Base-by-base conservation (phyloP, 2,888 invertebrate genomes). In the Loripinus fragilis region DNA sequence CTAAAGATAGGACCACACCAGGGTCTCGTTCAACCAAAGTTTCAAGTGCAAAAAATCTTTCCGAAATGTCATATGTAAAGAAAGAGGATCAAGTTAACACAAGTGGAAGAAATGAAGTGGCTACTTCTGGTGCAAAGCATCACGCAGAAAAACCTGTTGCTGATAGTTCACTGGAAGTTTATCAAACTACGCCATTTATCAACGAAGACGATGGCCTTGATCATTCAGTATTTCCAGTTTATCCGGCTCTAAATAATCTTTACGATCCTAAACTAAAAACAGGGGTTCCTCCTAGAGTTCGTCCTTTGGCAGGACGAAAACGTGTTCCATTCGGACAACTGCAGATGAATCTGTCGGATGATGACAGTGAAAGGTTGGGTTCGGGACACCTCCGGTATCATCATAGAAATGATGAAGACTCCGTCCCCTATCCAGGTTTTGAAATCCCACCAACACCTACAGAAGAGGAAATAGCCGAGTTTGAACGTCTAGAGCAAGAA, bases 371-470 rank as follows among this genome's bases (percentile, higher is more conserved):
- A 30, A 55, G 80, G 23, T 76, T 70, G 15, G 78, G 68, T 60
- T 42, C 64, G 75, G 81, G 79, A 52, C 76, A 78, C 48, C 52
- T 84, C 5, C 75, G 79, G 2, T 84, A 81, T 28, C 84, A 84
- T 42, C 84, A 84, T 38, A 66, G 84, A 8, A 41, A 41, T 8
- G 75, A 74, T 12, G 84, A 80, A 10, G 84, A 84, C 41, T 71
- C 77, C 17, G 79, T 84, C 3, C 84, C 84, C 1, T 66, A 74
- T 42, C 81, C 81, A 17, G 84, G 84, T 20, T 84, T 84, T 60
- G 84, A 80, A 30, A 84, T 84, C 2, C 81, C 84, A 8, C 77
- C 79, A 8, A 84, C 84, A 64, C 84, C 84, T 10, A 81, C 76
- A 0, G 78, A 60, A 7, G 75, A 82, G 41, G 77, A 78, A 42